Evolutionary conservation across 2,888 invertebrate species (phyloP).

Genomic region (Hanleya hanleyi): DNA sequence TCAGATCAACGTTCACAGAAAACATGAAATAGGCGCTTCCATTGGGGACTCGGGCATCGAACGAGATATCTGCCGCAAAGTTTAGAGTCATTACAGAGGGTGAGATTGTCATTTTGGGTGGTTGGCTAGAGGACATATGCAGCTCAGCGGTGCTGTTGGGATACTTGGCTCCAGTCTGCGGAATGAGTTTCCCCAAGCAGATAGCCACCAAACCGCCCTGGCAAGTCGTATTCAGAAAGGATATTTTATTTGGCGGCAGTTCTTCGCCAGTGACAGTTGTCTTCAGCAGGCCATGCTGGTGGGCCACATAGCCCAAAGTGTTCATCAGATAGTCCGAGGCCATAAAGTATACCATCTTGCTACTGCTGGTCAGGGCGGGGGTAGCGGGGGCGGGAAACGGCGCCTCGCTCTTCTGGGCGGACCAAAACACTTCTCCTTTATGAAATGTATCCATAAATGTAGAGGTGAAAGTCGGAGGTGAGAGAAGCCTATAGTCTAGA

Average conservation of each 20-base stretch:
- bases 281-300: neutral
- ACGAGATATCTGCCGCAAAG: constrained; percentile 7
- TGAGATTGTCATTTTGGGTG: neutral
- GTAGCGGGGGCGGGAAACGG: neutral
- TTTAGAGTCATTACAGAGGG: constrained; percentile 3
- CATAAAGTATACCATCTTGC: constrained; percentile 11
- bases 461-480: constrained; percentile 11
- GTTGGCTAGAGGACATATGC: neutral
- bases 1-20: neutral
- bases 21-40: neutral
- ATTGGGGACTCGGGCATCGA: neutral
- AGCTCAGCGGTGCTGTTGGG: constrained; percentile 7
- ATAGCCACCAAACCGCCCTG: neutral
- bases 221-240: constrained; percentile 12
- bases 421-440: constrained; percentile 18
- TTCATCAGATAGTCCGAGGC: constrained; percentile 14
- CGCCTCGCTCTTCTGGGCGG: neutral
- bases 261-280: neutral
- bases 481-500: constrained; percentile 16
- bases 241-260: neutral
- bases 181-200: constrained; percentile 9
- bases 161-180: neutral
- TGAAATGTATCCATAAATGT: neutral
- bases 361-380: neutral
- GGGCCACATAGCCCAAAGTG: neutral